Base-by-base conservation (phyloP, 2,797 vertebrate species). In the Alcedo quadribrachys region DNA sequence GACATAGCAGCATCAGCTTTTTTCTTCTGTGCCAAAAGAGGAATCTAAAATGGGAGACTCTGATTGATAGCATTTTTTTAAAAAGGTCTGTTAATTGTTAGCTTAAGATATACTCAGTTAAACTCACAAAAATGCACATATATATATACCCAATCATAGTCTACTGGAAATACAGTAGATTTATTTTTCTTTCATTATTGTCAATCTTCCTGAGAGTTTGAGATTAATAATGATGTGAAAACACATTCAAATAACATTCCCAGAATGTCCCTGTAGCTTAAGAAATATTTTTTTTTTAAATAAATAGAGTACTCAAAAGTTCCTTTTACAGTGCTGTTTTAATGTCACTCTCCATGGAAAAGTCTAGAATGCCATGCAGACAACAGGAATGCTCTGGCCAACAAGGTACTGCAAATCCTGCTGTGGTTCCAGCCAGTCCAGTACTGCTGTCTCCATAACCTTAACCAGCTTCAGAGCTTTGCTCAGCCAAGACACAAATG, bases 1-100 rank as follows among this genome's bases (percentile, higher is more conserved):
- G 84, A 89, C 43, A n/a, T 11, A 2, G 42, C 50, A 83, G 24
- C 53, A 71, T 54, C 30, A 87, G 45, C 5, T 78, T 83, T 90
- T 95, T 40, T 76, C 91, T 84, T 67, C 81, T 60, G 33, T 63
- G 62, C 16, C 69, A 88, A 73, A 95, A 92, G 25, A 63, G 27
- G n/a, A 87, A 50, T 40, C 50, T 66, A 75, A 90, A 94, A 81
- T 11, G 13, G 68, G 35, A 87, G 27, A 37, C 9, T 54, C 16
- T 65, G 65, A 37, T 28, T 2, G 2, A 12, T 28, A 81, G 37
- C 4, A 30, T 50, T 73, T 69, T 86, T 75, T 45, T 27, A 48
- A 25, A 71, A 81, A 73, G 71, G 17, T 48, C n/a, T 83, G 15
- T 17, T 32, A 91, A 79, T 32, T 67, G 18, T 63, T 74, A 81